Conservation (phyloP, 1,140 invertebrate species). For the Drosophila subpulchrella region DNA sequence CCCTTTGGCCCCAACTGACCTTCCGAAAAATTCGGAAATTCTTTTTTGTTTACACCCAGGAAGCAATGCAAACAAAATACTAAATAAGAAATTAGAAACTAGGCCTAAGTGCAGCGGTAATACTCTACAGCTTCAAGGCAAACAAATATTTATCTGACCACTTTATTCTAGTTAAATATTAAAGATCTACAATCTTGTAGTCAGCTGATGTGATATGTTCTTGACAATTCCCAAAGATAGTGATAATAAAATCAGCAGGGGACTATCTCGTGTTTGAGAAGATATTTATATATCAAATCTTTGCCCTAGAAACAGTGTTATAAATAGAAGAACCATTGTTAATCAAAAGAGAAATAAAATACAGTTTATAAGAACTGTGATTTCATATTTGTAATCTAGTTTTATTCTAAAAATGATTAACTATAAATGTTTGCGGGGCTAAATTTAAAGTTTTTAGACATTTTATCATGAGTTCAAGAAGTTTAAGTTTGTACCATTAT, state of each 20-base stretch:
- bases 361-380: too few relatives aligned
- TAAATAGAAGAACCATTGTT: not conserved
- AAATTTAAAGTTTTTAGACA: too few relatives aligned
- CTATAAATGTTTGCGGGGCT: not conserved
- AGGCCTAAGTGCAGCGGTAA: not conserved
- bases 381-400: not conserved
- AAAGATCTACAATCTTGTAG: constrained; percentile 5
- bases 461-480: too few relatives aligned
- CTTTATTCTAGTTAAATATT: not conserved
- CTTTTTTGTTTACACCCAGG: constrained; percentile 45
- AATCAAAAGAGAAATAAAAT: not conserved
- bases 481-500: too few relatives aligned
- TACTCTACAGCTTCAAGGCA: constrained; percentile 8
- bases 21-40: constrained; percentile 51
- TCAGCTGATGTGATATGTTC: constrained; percentile 21
- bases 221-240: not conserved
- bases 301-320: not conserved
- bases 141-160: not conserved
- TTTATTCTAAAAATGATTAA: too few relatives aligned
- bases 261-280: not conserved
- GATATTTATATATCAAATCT: not conserved
- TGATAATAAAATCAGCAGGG: not conserved
- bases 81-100: constrained; percentile 52
- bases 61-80: constrained; percentile 67
- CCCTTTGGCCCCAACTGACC: constrained; percentile 43